phyloP scores from a whole-genome alignment of 2,797 vertebrate genomes.

The Hemitrygon akajei region DNA sequence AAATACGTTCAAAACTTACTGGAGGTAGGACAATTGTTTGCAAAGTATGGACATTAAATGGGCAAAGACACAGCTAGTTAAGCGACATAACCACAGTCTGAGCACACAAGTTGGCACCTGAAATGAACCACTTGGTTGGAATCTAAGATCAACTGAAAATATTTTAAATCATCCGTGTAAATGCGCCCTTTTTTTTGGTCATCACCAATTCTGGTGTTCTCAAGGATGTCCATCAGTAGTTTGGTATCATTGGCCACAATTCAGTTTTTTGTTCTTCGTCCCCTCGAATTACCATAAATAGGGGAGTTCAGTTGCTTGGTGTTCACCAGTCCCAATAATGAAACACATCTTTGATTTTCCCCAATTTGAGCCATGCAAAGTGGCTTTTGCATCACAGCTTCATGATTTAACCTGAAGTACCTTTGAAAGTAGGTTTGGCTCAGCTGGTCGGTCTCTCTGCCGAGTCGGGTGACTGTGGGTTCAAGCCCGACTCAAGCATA shows the following conservation, averaged over 20 bases:
- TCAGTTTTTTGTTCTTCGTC: background rate
- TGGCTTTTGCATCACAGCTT: background rate
- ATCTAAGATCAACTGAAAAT: background rate
- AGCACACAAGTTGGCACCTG: background rate
- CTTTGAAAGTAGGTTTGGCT: background rate
- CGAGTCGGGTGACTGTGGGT: no score
- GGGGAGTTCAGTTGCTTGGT: background rate
- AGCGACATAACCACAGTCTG: background rate
- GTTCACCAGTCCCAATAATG: background rate
- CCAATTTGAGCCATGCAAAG: background rate
- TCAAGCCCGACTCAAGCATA: background rate
- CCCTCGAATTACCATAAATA: background rate
- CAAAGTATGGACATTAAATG: background rate
- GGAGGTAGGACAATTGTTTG: background rate
- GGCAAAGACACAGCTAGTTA: background rate
- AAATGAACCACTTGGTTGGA: conserved; percentile 10
- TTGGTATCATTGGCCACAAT: background rate
- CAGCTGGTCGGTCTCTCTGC: background rate
- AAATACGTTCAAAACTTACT: background rate
- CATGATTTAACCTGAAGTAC: background rate
- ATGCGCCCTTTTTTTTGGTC: background rate
- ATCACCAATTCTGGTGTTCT: background rate
- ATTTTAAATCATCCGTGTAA: background rate
- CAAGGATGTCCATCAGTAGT: background rate
- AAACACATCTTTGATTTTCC: background rate